A percentile compares a stretch with the other conserved stretches of the same genome.
Evolutionary conservation across 2,888 invertebrate species (phyloP).

Genomic region (Acronicta aceris): DNA sequence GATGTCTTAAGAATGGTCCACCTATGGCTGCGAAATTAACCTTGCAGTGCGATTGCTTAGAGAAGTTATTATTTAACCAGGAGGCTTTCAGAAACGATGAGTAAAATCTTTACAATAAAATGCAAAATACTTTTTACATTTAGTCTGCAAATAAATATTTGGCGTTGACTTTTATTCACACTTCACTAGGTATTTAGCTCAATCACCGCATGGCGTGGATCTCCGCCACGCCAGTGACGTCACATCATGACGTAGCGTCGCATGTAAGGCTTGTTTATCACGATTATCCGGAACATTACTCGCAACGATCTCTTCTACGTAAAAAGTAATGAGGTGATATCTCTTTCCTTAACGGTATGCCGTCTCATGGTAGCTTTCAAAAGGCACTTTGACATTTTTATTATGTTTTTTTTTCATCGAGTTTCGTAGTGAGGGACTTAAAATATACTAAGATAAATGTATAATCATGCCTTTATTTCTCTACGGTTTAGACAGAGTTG

Average conservation of each 20-base stretch:
- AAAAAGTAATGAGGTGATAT: slow-evolving; percentile 59
- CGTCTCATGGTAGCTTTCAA: slow-evolving; percentile 47
- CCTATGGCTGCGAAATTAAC: no score
- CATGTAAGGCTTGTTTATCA: slow-evolving; percentile 54
- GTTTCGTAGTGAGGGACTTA: slow-evolving; percentile 13
- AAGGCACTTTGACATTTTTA: slow-evolving; percentile 47
- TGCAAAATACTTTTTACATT: no score
- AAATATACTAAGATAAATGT: not conserved
- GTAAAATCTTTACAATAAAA: no score
- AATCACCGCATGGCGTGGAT: slow-evolving; percentile 42
- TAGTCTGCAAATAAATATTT: no score
- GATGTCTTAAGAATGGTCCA: no score
- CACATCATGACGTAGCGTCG: slow-evolving; percentile 32
- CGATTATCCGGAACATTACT: slow-evolving; percentile 58
- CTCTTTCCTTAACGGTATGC: slow-evolving; percentile 53
- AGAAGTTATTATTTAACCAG: no score
- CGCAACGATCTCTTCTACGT: slow-evolving; percentile 56
- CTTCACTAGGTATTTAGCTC: slow-evolving; percentile 43
- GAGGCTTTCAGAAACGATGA: no score
- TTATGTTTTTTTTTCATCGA: slow-evolving; percentile 41
- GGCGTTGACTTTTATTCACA: slow-evolving; percentile 27
- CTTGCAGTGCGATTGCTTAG: no score
- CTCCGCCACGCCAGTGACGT: slow-evolving; percentile 35
- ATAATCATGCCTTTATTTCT: no score
- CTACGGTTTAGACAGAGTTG: no score